Evolutionary conservation across 2,888 invertebrate genomes (phyloP).

Genomic region (Drosophila ustulata): DNA sequence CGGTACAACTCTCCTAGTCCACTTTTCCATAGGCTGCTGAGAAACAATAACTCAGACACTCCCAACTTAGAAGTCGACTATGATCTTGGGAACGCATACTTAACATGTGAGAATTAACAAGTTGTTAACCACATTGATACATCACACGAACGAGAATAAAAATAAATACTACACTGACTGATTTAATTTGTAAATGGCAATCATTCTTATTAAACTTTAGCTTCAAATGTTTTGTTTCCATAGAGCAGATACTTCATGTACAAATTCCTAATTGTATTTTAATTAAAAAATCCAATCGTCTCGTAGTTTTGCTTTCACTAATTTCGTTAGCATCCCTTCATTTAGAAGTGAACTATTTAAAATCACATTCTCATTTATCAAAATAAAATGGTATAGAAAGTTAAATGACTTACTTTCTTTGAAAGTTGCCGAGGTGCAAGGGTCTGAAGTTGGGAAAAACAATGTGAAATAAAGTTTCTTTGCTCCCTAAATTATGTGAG

Average conservation of each 20-base stretch:
- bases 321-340: too few relatives aligned
- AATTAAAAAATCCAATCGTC: too few relatives aligned
- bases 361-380: background rate
- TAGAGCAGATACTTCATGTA: too few relatives aligned
- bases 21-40: background rate
- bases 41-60: background rate
- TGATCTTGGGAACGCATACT: background rate
- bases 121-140: background rate
- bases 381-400: background rate
- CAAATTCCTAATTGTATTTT: too few relatives aligned
- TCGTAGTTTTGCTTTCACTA: too few relatives aligned
- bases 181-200: background rate
- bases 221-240: too few relatives aligned
- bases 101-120: background rate
- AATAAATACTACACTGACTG: background rate
- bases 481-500: background rate
- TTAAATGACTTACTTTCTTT: background rate
- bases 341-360: too few relatives aligned
- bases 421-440: background rate
- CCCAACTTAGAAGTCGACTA: background rate
- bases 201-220: too few relatives aligned
- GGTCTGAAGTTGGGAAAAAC: background rate
- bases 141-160: background rate
- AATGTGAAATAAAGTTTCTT: background rate
- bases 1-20: background rate